These are phyloP conservation scores for Sorex maritimensis DNA, from an alignment of 2,797 vertebrate genomes.

Conservation along the genomic window DNA sequence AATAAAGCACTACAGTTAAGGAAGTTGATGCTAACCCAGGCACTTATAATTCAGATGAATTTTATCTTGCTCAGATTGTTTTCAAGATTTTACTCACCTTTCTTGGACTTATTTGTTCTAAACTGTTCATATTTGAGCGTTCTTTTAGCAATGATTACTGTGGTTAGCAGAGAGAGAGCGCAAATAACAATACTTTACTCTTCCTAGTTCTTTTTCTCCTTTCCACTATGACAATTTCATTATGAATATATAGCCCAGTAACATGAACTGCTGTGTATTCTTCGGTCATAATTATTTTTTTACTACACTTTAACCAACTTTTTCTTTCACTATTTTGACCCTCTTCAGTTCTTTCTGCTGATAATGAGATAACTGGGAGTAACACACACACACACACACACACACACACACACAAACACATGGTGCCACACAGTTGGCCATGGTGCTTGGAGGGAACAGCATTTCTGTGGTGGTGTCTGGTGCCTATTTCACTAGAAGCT, in stretches of 20 bases:
- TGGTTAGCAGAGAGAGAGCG: constrained; percentile 56
- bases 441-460: too few species aligned
- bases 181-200: constrained; percentile 61
- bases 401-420: too few species aligned
- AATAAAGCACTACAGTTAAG: constrained; percentile 26
- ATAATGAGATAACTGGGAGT: too few species aligned
- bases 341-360: too few species aligned
- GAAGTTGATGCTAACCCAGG: constrained; percentile 9
- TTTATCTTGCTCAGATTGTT: constrained; percentile 26
- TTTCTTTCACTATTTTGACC: neutral
- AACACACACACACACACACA: too few species aligned
- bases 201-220: constrained; percentile 31
- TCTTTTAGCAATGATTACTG: constrained; percentile 38
- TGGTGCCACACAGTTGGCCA: too few species aligned
- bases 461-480: too few species aligned
- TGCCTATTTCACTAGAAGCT: too few species aligned
- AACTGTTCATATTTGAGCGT: constrained; percentile 59
- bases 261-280: neutral
- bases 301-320: neutral
- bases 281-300: neutral
- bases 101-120: constrained; percentile 63
- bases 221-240: constrained; percentile 35
- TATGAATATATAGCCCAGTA: neutral
- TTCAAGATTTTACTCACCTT: constrained; percentile 58
- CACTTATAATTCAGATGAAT: neutral